Percentiles rank a stretch among this genome's conserved stretches.
phyloP scores from a whole-genome alignment of 2,113 vertebrate species.

The Himantopus leucocephalus region DNA sequence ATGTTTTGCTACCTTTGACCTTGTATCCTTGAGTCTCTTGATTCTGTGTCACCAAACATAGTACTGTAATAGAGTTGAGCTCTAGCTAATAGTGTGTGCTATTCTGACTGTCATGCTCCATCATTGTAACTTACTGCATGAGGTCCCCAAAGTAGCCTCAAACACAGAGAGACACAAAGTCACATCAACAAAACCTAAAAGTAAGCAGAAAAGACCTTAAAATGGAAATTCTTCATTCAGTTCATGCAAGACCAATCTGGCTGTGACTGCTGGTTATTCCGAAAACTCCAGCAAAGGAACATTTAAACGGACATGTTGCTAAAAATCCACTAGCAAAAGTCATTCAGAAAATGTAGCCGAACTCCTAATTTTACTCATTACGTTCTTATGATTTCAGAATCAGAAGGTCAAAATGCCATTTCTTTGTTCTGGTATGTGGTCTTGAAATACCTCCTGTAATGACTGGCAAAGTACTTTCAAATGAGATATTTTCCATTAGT shows the following conservation, averaged over 20 bases:
- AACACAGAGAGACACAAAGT: conserved; percentile 66
- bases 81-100: conserved; percentile 86
- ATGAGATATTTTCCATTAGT: neutral
- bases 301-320: neutral
- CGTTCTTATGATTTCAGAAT: neutral
- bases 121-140: conserved; percentile 87
- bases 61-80: conserved; percentile 86
- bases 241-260: conserved; percentile 48
- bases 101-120: conserved; percentile 90
- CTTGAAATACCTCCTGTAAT: neutral
- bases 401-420: neutral
- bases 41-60: conserved; percentile 86
- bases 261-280: conserved; percentile 15
- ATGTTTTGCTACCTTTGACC: conserved; percentile 91
- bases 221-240: conserved; percentile 71
- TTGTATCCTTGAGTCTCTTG: conserved; percentile 85
- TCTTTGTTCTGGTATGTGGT: neutral
- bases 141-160: conserved; percentile 82
- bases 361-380: neutral
- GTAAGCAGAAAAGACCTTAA: conserved; percentile 71
- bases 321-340: neutral
- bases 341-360: neutral
- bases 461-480: neutral
- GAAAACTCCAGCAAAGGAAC: neutral
- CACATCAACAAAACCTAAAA: conserved; percentile 69